A percentile compares a stretch with the other conserved stretches of the same genome.
Conservation (phyloP, 2,888 invertebrate genomes). For the Caenorhabditis sinica region DNA sequence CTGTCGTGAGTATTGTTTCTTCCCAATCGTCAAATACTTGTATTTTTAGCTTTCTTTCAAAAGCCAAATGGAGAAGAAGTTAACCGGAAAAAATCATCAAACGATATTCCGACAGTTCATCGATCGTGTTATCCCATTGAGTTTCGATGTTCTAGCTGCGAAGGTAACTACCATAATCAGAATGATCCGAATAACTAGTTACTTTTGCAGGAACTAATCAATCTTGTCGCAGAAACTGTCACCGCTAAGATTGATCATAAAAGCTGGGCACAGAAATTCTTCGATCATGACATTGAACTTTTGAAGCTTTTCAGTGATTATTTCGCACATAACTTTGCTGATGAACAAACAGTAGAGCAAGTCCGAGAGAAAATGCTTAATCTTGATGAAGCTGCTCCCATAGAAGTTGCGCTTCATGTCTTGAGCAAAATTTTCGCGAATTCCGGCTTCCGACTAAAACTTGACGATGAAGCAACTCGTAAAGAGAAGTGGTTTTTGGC, state of each 20-base stretch:
- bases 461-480: conserved; percentile 15
- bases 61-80: conserved; percentile 13
- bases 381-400: conserved; percentile 37
- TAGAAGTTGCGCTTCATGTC: conserved; percentile 33
- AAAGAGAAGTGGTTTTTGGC: conserved; percentile 47
- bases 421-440: conserved; percentile 43
- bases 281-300: conserved; percentile 40
- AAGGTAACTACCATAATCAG: conserved; percentile 4
- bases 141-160: conserved; percentile 49
- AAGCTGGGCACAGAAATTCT: conserved; percentile 20
- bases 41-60: conserved; percentile 1
- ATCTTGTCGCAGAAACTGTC: conserved; percentile 37
- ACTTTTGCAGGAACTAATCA: conserved; percentile 19
- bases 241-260: conserved; percentile 21
- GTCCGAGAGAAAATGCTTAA: conserved; percentile 43
- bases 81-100: neutral
- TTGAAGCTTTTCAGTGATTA: conserved; percentile 55
- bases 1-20: conserved; percentile 39
- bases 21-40: neutral
- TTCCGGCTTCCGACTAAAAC: conserved; percentile 11
- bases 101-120: conserved; percentile 41
- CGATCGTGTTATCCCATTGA: conserved; percentile 47
- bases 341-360: conserved; percentile 36
- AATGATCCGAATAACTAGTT: neutral
- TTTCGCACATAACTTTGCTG: conserved; percentile 58